Base-by-base conservation (phyloP, 2,797 vertebrate species). In the Nothura maculosa region DNA sequence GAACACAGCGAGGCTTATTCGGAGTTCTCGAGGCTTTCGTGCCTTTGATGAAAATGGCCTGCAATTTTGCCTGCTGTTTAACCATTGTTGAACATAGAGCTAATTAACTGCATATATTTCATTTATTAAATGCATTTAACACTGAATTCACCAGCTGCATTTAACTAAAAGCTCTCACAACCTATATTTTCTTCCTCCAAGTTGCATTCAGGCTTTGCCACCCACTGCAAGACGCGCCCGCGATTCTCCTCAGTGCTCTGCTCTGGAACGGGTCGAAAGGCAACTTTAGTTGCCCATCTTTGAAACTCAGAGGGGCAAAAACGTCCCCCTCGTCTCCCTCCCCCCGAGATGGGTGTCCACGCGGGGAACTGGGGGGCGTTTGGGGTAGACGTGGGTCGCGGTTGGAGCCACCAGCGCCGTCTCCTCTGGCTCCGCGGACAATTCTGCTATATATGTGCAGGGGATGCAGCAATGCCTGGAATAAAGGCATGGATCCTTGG, bases 221-320 rank as follows among this genome's bases (percentile, higher is more conserved):
- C 45, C 22, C 52, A 25, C 28, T n/a, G 21, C 55, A 38, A 25
- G 55, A 72, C 24, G 25, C 2, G 2, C 43, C 68, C 63, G 9
- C 10, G 3, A 47, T 9, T 36, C 62, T 27, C 3, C 2, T 27
- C 55, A 54, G 47, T 27, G 1, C 60, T 43, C 24, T 34, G 64
- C 16, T 15, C 81, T 4, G 17, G 12, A 55, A 47, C 0, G 30
- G 5, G 19, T 64, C 28, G 25, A 50, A 13, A 8, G 14, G 58
- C 60, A 30, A 38, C 38, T 38, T 38, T 38, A 11, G 11, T 38
- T 38, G 38, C 38, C 10, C 38, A 38, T 11, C 38, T 38, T 38
- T 38, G 25, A 50, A 13, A 8, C 19, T 54, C 60, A 30, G 48
- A 8, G 1, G 36, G 36, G 0, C 12, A 40, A 55, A 63, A 16